Evolutionary conservation across 2,888 invertebrate species (phyloP).

Genomic region (Eueremaeus valkanovi): DNA sequence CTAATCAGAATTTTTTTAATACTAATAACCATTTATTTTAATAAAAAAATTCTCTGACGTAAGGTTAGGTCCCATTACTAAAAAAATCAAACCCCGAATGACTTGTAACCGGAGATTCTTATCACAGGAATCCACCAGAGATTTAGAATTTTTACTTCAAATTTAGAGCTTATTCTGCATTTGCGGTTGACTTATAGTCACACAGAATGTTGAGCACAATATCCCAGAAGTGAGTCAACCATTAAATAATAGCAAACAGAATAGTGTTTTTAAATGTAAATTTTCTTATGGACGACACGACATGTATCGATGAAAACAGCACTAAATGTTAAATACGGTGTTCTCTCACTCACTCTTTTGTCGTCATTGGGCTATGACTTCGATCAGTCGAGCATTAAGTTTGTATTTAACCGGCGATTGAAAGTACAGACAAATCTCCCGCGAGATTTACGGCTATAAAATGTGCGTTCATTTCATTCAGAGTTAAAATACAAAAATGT

Average conservation of each 20-base stretch:
- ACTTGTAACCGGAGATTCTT: slow-evolving; percentile 35
- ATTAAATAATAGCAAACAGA: neutral
- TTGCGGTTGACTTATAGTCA: slow-evolving; percentile 22
- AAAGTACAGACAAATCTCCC: neutral
- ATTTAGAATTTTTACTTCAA: neutral
- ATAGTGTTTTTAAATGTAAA: slow-evolving; percentile 34
- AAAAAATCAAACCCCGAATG: too few species aligned
- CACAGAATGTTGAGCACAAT: neutral
- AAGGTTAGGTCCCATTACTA: slow-evolving; percentile 1
- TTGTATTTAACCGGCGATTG: neutral
- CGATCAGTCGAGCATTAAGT: slow-evolving; percentile 34
- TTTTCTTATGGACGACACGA: neutral
- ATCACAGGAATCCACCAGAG: slow-evolving; percentile 20
- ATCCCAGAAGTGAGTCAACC: slow-evolving; percentile 22
- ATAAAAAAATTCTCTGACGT: neutral
- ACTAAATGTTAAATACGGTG: slow-evolving; percentile 18
- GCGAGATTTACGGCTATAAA: slow-evolving; percentile 26
- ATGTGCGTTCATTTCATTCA: slow-evolving; percentile 11
- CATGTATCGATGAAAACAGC: neutral
- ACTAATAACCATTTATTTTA: neutral
- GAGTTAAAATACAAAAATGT: neutral
- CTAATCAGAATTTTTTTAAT: neutral
- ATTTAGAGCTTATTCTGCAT: neutral
- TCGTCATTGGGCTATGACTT: neutral
- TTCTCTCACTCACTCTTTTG: neutral